Evolutionary conservation across 2,113 vertebrate genomes (phyloP).

Genomic region (Aix galericulata): DNA sequence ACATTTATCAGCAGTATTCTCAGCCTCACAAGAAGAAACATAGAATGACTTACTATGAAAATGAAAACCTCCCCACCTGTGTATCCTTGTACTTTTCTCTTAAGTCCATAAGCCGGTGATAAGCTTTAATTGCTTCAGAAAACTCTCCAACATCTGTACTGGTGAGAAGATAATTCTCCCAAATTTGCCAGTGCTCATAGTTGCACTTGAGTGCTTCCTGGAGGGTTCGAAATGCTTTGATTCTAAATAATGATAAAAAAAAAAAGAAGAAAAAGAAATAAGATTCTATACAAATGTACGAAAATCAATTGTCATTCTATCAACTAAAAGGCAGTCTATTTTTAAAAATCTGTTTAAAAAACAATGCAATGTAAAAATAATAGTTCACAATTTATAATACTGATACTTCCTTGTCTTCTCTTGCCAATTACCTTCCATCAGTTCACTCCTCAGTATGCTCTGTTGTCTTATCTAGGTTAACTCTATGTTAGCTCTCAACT

Average conservation of each 20-base stretch:
- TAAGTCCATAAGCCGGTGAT: conserved; percentile 95
- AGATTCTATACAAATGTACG: not conserved
- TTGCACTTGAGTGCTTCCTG: conserved; percentile 97
- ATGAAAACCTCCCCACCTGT: conserved; percentile 79
- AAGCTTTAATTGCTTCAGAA: conserved; percentile 90
- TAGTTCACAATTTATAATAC: not conserved
- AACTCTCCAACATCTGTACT: conserved; percentile 93
- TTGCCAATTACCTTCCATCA: not conserved
- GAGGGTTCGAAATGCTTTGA: conserved; percentile 92
- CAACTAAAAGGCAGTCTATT: not conserved
- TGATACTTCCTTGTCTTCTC: not conserved
- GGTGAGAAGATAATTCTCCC: conserved; percentile 95
- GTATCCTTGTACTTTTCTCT: conserved; percentile 92
- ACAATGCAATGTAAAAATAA: not conserved
- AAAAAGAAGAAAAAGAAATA: not conserved
- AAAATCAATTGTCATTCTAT: not conserved
- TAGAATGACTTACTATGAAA: not conserved
- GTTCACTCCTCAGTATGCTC: not conserved
- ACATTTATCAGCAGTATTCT: not conserved
- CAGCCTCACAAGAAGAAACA: not conserved
- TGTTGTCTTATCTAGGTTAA: not conserved
- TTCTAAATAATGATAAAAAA: conserved; percentile 71
- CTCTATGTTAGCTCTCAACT: not conserved
- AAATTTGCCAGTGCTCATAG: conserved; percentile 98
- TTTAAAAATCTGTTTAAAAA: not conserved